These are phyloP conservation scores for Galeopsomyia nigrocyanea DNA, from an alignment of 2,888 invertebrate species.

Conservation along the genomic window DNA sequence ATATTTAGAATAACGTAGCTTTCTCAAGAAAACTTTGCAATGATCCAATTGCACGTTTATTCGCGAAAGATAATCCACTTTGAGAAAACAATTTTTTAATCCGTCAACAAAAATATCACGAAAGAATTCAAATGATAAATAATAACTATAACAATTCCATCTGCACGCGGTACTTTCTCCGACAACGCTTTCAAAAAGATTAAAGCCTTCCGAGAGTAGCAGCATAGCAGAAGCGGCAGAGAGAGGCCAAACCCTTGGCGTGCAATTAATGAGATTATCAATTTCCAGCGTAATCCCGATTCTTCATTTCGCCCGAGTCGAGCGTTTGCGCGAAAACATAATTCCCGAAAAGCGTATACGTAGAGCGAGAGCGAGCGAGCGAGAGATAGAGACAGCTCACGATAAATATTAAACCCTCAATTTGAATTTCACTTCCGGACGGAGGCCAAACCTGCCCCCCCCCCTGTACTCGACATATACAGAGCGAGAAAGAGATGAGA, in stretches of 20 bases:
- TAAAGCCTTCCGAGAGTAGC: too few relatives aligned
- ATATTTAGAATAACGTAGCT: too few relatives aligned
- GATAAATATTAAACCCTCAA: conserved; percentile 64
- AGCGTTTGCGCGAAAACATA: conserved; percentile 37
- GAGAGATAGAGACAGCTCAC: conserved; percentile 34
- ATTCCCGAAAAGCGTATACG: conserved; percentile 26
- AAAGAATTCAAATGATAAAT: too few relatives aligned
- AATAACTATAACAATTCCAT: too few relatives aligned
- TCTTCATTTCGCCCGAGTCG: conserved; percentile 33
- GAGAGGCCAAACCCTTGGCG: background rate
- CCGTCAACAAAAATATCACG: too few relatives aligned
- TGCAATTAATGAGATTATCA: conserved; percentile 38
- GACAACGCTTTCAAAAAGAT: too few relatives aligned
- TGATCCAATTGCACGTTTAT: too few relatives aligned
- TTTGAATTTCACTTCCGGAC: conserved; percentile 59
- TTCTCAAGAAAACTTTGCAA: too few relatives aligned
- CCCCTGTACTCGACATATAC: background rate
- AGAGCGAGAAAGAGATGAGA: conserved; percentile 41
- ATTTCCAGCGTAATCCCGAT: conserved; percentile 39
- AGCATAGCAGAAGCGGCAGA: too few relatives aligned
- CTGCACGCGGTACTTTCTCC: too few relatives aligned
- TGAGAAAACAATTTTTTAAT: too few relatives aligned
- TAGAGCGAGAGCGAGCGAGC: conserved; percentile 11
- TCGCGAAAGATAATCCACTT: too few relatives aligned
- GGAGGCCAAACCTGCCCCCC: conserved; percentile 11